A percentile compares a stretch with the other conserved stretches of the same genome.
Conservation (phyloP, 2,888 invertebrate species). For the Acanthosoma haemorrhoidale region DNA sequence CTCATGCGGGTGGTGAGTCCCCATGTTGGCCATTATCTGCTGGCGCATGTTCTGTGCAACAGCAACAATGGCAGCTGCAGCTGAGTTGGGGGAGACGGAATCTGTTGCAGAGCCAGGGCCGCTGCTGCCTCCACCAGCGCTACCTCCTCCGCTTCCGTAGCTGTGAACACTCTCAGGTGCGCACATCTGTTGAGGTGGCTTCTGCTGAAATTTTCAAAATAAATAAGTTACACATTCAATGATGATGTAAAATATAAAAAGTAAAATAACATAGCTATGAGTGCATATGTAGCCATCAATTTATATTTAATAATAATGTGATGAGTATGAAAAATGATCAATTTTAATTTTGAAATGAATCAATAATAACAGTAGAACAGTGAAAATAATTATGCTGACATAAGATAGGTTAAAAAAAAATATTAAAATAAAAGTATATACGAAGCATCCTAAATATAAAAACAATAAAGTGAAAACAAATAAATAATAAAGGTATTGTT, state of each 20-base stretch:
- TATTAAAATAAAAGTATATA: too few relatives aligned
- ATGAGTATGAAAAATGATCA: too few relatives aligned
- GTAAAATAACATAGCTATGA: neutral
- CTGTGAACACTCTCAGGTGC: conserved; percentile 33
- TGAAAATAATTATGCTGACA: too few relatives aligned
- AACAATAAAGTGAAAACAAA: too few relatives aligned
- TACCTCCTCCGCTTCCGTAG: conserved; percentile 34
- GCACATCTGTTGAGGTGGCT: conserved; percentile 32
- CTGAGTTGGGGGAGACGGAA: conserved; percentile 58
- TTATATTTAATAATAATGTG: too few relatives aligned
- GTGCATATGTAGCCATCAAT: neutral
- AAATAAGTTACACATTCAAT: neutral
- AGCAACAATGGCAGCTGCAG: conserved; percentile 78
- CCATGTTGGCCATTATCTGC: conserved; percentile 79
- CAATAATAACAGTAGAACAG: too few relatives aligned
- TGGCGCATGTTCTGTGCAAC: conserved; percentile 80
- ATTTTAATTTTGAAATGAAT: too few relatives aligned
- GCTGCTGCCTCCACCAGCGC: conserved; percentile 30
- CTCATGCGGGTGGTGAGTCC: conserved; percentile 52
- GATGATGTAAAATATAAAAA: neutral
- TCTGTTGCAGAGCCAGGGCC: conserved; percentile 31
- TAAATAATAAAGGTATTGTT: too few relatives aligned
- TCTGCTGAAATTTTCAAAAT: conserved; percentile 30
- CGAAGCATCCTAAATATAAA: too few relatives aligned
- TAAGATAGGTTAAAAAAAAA: too few relatives aligned